These are phyloP conservation scores for Symphodus melops DNA, from an alignment of 2,113 vertebrate species.

Conservation along the genomic window DNA sequence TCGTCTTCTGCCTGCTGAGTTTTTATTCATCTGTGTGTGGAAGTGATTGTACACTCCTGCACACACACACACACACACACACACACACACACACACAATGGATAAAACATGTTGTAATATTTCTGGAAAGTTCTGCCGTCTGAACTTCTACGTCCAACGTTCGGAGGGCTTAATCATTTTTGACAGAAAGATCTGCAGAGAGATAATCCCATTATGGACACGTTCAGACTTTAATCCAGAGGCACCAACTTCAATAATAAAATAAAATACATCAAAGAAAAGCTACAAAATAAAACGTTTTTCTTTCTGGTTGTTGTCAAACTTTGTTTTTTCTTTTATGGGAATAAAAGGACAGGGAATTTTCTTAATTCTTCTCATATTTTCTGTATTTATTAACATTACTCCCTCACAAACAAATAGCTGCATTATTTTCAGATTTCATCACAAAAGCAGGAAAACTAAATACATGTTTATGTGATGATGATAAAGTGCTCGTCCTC, in stretches of 20 bases:
- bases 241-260: constrained; percentile 33
- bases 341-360: no score
- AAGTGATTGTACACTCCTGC: not conserved
- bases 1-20: not conserved
- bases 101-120: constrained; percentile 25
- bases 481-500: no score
- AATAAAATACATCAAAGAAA: not conserved
- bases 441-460: no score
- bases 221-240: constrained; percentile 60
- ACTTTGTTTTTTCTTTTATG: no score
- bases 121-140: constrained; percentile 46
- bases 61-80: constrained; percentile 18
- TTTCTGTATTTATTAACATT: no score
- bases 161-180: constrained; percentile 62
- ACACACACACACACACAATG: constrained; percentile 15
- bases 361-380: no score
- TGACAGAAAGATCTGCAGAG: constrained; percentile 62
- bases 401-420: no score
- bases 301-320: no score
- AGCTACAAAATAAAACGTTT: no score
- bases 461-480: no score
- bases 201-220: constrained; percentile 64
- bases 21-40: not conserved
- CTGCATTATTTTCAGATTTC: no score
- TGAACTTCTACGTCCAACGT: constrained; percentile 17